Conservation (phyloP, 2,888 invertebrate genomes). For the Zygaena filipendulae region DNA sequence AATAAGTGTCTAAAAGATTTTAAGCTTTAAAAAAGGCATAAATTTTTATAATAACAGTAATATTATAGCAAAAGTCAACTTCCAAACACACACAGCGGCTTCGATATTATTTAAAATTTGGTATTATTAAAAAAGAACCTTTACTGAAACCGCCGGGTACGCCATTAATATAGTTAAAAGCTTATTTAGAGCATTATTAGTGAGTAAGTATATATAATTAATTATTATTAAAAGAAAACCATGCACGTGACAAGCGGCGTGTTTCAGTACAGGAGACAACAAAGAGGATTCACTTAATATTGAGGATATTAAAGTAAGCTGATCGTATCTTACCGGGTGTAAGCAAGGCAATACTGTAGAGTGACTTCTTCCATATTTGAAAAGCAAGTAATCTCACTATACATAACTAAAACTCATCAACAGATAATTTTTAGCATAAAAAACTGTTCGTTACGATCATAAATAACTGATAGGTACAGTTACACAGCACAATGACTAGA, state of each 20-base stretch:
- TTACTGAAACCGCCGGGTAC: slow-evolving; percentile 50
- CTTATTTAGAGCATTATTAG: slow-evolving; percentile 22
- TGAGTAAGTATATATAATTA: slow-evolving; percentile 19
- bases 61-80: no score
- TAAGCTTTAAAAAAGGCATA: not conserved
- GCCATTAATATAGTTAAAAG: slow-evolving; percentile 12
- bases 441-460: slow-evolving; percentile 55
- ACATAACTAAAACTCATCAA: slow-evolving; percentile 65
- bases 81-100: slow-evolving; percentile 42
- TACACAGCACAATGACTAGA: slow-evolving; percentile 62
- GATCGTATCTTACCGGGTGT: slow-evolving; percentile 67
- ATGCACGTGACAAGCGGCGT: slow-evolving; percentile 29
- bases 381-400: slow-evolving; percentile 67
- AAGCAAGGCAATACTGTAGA: slow-evolving; percentile 68
- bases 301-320: slow-evolving; percentile 66
- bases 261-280: slow-evolving; percentile 50
- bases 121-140: slow-evolving; percentile 37
- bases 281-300: slow-evolving; percentile 61
- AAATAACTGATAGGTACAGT: slow-evolving; percentile 34
- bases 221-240: slow-evolving; percentile 11
- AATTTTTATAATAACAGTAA: slow-evolving; percentile 2
- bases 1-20: no score
- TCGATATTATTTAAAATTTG: slow-evolving; percentile 47
- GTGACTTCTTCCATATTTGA: slow-evolving; percentile 68
- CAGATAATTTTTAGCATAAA: slow-evolving; percentile 58